These are phyloP conservation scores for Ahaetulla prasina DNA, from an alignment of 2,113 vertebrate species.

Conservation along the genomic window DNA sequence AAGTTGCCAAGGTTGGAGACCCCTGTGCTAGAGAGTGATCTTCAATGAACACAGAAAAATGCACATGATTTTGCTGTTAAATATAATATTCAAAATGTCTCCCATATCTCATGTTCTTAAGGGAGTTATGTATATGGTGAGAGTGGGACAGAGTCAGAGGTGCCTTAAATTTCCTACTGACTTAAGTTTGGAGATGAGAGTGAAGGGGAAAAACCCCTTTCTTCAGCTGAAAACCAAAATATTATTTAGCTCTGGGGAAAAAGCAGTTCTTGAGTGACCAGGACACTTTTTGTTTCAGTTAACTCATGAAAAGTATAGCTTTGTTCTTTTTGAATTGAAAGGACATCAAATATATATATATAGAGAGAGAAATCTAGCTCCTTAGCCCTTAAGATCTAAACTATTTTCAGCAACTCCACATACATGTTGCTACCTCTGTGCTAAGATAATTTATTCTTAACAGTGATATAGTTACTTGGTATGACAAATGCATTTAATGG, in stretches of 20 bases:
- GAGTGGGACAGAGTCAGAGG: background rate
- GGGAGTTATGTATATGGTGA: background rate
- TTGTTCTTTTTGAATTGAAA: background rate
- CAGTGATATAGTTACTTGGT: background rate
- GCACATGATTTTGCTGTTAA: background rate
- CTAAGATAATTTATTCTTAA: background rate
- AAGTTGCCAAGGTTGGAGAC: no score
- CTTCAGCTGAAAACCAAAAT: background rate
- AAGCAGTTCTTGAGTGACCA: background rate
- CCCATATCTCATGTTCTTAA: background rate
- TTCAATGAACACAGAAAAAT: background rate
- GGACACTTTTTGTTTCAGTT: background rate
- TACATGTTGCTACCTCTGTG: background rate
- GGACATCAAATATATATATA: background rate
- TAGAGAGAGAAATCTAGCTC: background rate
- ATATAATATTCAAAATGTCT: background rate
- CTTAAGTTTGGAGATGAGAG: background rate
- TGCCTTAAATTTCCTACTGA: background rate
- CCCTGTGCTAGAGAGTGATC: background rate
- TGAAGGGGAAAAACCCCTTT: background rate
- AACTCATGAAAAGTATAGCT: background rate
- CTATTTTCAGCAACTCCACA: background rate
- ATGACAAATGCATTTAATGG: background rate
- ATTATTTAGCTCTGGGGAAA: background rate
- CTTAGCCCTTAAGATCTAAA: background rate